phyloP scores from a whole-genome alignment of 2,797 vertebrate species.

The Fistularia tabacaria region DNA sequence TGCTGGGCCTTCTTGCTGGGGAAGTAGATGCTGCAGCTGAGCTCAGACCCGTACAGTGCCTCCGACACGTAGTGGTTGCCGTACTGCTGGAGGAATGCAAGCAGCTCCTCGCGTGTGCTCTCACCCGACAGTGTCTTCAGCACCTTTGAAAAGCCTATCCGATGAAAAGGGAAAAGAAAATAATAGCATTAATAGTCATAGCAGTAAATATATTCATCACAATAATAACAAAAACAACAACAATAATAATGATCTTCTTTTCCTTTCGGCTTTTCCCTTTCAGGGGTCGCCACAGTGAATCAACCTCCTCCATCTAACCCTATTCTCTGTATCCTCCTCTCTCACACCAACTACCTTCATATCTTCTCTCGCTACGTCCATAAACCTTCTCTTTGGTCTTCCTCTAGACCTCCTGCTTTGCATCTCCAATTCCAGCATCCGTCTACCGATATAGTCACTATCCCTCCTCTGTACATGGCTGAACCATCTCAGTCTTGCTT shows the following conservation, averaged over 20 bases:
- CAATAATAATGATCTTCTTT: not conserved
- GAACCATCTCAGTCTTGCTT: too few species aligned
- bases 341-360: too few species aligned
- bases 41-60: conserved; percentile 93
- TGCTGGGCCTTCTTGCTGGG: conserved; percentile 98
- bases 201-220: not conserved
- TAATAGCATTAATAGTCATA: not conserved
- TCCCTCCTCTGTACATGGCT: too few species aligned
- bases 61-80: conserved; percentile 95
- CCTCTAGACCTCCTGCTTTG: too few species aligned
- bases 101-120: conserved; percentile 89
- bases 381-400: too few species aligned
- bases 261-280: too few species aligned
- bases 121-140: conserved; percentile 90
- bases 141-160: conserved; percentile 88
- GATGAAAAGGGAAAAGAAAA: conserved; percentile 8
- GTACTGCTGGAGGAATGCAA: conserved; percentile 88
- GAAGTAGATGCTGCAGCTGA: conserved; percentile 94
- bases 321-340: too few species aligned
- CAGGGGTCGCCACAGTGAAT: too few species aligned
- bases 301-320: too few species aligned
- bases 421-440: too few species aligned
- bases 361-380: too few species aligned
- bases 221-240: not conserved
- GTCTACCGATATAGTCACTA: too few species aligned